Evolutionary conservation across 2,797 vertebrate species (phyloP).

Genomic region (Poeciliopsis turneri): DNA sequence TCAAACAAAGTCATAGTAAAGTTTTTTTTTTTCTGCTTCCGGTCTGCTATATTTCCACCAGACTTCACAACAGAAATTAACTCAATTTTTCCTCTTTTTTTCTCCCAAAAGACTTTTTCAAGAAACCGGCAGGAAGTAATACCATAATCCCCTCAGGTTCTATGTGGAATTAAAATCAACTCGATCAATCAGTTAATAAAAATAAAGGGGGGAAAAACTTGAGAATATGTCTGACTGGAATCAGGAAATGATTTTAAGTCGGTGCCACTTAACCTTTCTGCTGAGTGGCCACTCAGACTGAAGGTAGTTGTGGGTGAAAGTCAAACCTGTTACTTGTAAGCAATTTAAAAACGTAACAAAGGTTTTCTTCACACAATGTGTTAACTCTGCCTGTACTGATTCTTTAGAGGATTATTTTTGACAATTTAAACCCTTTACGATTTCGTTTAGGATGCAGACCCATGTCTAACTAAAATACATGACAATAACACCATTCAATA

Average conservation of each 20-base stretch:
- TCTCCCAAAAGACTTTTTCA: neutral
- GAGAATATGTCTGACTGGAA: neutral
- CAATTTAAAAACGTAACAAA: neutral
- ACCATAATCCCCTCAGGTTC: neutral
- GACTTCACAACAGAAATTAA: neutral
- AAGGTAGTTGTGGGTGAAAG: neutral
- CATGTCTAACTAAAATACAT: neutral
- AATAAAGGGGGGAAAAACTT: neutral
- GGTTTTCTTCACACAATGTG: neutral
- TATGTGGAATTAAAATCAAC: neutral
- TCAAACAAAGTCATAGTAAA: neutral
- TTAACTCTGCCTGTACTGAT: neutral
- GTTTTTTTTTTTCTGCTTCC: neutral
- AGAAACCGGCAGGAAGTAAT: neutral
- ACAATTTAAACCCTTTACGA: neutral
- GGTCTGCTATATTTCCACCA: neutral
- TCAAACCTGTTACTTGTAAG: neutral
- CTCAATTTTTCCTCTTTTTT: neutral
- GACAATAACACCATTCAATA: neutral
- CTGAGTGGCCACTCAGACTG: constrained; percentile 4
- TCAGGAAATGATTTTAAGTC: neutral
- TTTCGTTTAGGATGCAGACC: neutral
- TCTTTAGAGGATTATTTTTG: neutral
- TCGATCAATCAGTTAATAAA: neutral
- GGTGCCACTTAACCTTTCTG: neutral